Evolutionary conservation across 2,113 vertebrate species (phyloP), one percentile per base, ranked within the genome.

Genomic region (Nothocercus nigrocapillus): DNA sequence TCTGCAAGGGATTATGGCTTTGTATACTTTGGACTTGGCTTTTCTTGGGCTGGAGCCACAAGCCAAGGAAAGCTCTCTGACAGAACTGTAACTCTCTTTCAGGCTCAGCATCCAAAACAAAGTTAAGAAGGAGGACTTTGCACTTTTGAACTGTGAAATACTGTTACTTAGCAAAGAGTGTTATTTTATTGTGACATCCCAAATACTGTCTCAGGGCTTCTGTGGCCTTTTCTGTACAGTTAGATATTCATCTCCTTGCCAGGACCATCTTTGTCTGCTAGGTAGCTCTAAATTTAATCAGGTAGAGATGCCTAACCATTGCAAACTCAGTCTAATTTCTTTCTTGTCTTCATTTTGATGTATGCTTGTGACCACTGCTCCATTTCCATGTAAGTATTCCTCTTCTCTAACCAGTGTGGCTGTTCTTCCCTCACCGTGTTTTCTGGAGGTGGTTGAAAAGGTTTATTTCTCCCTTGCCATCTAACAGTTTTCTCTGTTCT

Each of bases 301-400:
- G 80, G 62, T 34, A 90, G 53, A 44, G 58, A 84, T 34, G 32
- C 38, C 49, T 75, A 84, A 76, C 62, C 66, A 82, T 87, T 85
- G 54, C 62, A 82, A 92, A 92, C 79, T 90, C 53, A 76, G 28
- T 82, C 47, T 95, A 54, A 90, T 87, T 93, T 89, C 38, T 86
- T 92, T 82, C 92, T 84, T 18, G 82, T 75, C 32, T 40, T 88
- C 42, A 80, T 92, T 96, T 89, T 89, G 53, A 88, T 82, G 32
- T 72, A 42, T 88, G 67, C 38, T 90, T 80, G 78, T 84, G 73
- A 62, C 62, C 76, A 85, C 25, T 49, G 28, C 34, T 89, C 87
- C 34, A 85, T 89, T 93, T 94, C 67, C 30, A 19, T 85, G 67
- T 74, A 75, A 89, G 13, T 93, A 90, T 93, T 73, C 89, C 24